Conservation (phyloP, 2,888 invertebrate species). For the Tetropium fuscum region DNA sequence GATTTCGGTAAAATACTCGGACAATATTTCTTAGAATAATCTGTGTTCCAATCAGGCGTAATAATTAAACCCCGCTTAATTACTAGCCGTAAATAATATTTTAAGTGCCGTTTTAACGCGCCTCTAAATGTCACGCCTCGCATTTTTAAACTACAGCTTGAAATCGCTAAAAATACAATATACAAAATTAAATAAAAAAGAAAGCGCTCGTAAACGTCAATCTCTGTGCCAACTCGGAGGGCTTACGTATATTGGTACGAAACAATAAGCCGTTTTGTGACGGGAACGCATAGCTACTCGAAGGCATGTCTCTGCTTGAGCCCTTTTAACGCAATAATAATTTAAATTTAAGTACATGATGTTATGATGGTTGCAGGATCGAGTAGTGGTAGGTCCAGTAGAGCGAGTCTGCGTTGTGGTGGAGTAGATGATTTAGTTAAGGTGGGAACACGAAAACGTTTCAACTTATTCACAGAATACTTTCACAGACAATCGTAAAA, state of each 20-base stretch:
- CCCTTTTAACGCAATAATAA: constrained; percentile 55
- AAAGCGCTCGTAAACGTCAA: constrained; percentile 62
- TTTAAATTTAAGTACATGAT: constrained; percentile 61
- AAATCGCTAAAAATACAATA: constrained; percentile 61
- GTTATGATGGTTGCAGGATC: constrained; percentile 59
- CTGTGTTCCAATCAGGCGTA: constrained; percentile 62
- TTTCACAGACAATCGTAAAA: too few relatives aligned
- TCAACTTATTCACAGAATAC: too few relatives aligned
- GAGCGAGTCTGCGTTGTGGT: constrained; percentile 1
- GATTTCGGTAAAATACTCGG: constrained; percentile 41
- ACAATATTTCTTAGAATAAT: constrained; percentile 62
- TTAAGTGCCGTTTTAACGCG: constrained; percentile 67
- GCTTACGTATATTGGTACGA: background rate
- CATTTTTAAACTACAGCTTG: constrained; percentile 59
- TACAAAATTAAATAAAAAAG: constrained; percentile 60
- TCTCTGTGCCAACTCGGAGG: constrained; percentile 42
- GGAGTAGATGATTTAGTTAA: background rate
- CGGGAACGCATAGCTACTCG: constrained; percentile 1
- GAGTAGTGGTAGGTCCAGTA: constrained; percentile 38
- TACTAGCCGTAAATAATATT: constrained; percentile 66
- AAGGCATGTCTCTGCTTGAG: constrained; percentile 19
- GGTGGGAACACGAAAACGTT: background rate
- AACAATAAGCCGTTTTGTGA: constrained; percentile 6
- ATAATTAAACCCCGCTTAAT: constrained; percentile 66
- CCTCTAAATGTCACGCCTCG: constrained; percentile 65